A percentile compares a stretch with the other conserved stretches of the same genome.
phyloP scores from a whole-genome alignment of 2,888 invertebrate species.

The Nemoura dubitans region DNA sequence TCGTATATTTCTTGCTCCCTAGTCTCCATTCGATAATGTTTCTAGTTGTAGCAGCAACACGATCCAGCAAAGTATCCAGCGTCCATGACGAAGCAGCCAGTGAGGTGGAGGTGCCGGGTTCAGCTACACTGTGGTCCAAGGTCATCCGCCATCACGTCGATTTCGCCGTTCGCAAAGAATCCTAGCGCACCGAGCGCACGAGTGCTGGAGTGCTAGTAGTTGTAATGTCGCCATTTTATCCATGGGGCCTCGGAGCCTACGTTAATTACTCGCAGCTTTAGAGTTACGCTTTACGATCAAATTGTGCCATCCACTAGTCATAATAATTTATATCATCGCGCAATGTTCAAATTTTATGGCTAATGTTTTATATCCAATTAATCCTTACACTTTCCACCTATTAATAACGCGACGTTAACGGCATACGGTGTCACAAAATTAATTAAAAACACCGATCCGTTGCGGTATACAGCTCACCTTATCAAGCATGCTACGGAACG shows the following conservation, averaged over 20 bases:
- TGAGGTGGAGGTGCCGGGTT: background rate
- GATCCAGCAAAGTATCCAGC: background rate
- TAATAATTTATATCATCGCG: conserved; percentile 21
- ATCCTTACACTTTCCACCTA: conserved; percentile 13
- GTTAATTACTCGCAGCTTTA: background rate
- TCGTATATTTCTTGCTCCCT: background rate
- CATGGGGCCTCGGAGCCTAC: background rate
- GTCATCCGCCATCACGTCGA: background rate
- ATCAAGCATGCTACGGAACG: background rate
- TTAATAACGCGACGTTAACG: background rate
- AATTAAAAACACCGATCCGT: conserved; percentile 25
- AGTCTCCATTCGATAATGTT: background rate
- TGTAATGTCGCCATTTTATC: background rate
- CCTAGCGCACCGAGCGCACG: background rate
- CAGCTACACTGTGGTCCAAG: background rate
- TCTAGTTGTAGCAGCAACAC: background rate
- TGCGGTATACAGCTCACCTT: background rate
- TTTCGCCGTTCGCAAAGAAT: too few species aligned
- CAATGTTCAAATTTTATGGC: conserved; percentile 2
- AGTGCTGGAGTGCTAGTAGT: too few species aligned
- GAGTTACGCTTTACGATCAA: background rate
- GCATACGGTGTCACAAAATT: conserved; percentile 16
- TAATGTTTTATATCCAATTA: conserved; percentile 19
- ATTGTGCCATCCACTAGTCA: conserved; percentile 17
- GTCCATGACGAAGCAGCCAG: background rate